Conservation (phyloP, 1,140 invertebrate genomes). For the Arctopsyche grandis region DNA sequence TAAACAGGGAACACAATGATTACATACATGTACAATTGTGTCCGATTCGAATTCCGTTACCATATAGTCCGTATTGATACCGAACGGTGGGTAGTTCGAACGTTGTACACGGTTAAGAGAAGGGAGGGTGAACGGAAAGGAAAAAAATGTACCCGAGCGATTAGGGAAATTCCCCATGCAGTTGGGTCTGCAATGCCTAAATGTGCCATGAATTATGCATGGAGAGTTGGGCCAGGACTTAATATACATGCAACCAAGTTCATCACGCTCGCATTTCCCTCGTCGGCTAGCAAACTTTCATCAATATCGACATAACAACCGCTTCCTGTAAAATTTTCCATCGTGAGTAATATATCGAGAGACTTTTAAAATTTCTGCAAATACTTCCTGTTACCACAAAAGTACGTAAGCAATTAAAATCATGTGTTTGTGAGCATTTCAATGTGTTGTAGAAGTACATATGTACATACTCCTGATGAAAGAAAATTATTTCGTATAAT, state of each 20-base stretch:
- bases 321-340: neutral
- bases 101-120: too few species aligned
- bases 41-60: neutral
- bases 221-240: neutral
- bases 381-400: too few species aligned
- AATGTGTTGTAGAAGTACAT: too few species aligned
- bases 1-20: conserved; percentile 11
- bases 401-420: too few species aligned
- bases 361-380: too few species aligned
- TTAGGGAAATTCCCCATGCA: conserved; percentile 43
- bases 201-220: conserved; percentile 43
- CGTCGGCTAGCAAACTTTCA: neutral
- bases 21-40: conserved; percentile 20
- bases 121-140: neutral
- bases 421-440: too few species aligned
- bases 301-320: conserved; percentile 7
- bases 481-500: too few species aligned
- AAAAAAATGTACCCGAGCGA: conserved; percentile 31
- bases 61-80: neutral
- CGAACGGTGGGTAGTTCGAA: neutral
- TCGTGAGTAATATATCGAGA: too few species aligned
- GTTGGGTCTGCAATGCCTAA: conserved; percentile 40
- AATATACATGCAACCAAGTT: conserved; percentile 37
- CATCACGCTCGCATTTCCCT: conserved; percentile 18
- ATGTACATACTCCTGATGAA: too few species aligned